These are phyloP conservation scores for Manis javanica DNA, from an alignment of 2,797 vertebrate genomes.

Conservation along the genomic window DNA sequence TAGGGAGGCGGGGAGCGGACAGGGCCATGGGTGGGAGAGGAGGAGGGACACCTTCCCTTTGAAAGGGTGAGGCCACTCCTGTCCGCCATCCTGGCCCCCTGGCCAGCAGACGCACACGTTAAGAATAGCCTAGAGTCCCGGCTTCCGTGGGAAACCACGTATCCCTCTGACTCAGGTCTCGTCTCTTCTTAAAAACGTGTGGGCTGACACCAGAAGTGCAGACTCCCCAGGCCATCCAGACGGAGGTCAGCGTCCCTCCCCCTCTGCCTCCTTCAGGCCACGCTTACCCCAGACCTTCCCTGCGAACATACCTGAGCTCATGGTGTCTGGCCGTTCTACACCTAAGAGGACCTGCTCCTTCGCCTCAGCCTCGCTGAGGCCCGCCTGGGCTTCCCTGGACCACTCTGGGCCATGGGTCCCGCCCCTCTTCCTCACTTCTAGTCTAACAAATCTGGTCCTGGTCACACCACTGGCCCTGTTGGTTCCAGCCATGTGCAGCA, in stretches of 20 bases:
- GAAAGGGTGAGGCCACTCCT: neutral
- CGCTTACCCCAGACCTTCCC: neutral
- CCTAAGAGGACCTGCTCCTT: neutral
- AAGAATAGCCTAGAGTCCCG: neutral
- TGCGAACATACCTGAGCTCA: too few relatives aligned
- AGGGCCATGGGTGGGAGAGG: neutral
- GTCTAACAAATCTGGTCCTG: too few relatives aligned
- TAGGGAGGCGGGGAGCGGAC: conserved; percentile 29
- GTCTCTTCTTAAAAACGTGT: neutral
- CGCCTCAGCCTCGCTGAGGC: neutral
- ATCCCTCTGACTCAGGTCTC: accelerated
- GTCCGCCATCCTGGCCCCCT: neutral
- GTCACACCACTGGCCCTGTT: neutral
- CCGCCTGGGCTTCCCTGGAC: neutral
- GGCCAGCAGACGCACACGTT: accelerated
- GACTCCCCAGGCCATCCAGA: neutral
- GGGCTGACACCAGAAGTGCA: neutral
- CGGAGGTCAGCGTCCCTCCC: neutral
- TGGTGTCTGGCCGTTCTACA: neutral
- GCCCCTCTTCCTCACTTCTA: neutral
- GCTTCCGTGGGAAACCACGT: neutral
- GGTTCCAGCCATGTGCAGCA: neutral
- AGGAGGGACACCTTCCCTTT: neutral
- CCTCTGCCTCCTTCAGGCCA: too few relatives aligned
- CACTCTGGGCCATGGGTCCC: accelerated